Conservation (phyloP, 2,113 vertebrate species). For the Rhegmatorhina hoffmannsi region DNA sequence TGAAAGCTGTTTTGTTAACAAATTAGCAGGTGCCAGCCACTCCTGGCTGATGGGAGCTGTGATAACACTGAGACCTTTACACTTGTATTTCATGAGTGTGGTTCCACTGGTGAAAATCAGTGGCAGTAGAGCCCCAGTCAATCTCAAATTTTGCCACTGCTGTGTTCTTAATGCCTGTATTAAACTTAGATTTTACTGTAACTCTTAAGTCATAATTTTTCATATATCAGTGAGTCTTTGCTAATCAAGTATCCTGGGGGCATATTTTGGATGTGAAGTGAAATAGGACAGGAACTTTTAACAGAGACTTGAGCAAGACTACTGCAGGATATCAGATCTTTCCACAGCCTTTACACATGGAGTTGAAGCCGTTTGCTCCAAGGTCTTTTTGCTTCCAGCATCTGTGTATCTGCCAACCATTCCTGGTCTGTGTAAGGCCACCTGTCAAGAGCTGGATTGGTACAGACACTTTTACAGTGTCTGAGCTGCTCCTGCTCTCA, state of each 20-base stretch:
- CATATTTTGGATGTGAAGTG: not conserved
- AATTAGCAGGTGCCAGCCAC: not conserved
- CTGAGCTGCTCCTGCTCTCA: not conserved
- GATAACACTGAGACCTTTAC: not conserved
- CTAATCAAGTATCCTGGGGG: not conserved
- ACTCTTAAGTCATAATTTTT: not conserved
- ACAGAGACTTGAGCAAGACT: not conserved
- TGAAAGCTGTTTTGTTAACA: not conserved
- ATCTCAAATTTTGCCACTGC: not conserved
- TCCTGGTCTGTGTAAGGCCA: not conserved
- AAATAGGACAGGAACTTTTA: not conserved
- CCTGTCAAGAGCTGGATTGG: not conserved
- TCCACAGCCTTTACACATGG: not conserved
- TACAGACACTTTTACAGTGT: accelerated
- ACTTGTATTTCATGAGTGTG: not conserved
- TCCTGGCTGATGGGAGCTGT: not conserved
- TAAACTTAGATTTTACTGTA: not conserved
- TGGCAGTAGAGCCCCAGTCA: too few relatives aligned
- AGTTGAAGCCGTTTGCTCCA: not conserved
- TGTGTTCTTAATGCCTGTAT: not conserved
- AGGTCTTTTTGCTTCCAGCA: not conserved
- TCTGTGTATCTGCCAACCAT: not conserved
- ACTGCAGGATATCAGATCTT: not conserved
- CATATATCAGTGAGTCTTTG: not conserved
- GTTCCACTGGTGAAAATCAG: not conserved